Evolutionary conservation across 2,113 vertebrate species (phyloP).

Genomic region (Rhinoderma darwinii): DNA sequence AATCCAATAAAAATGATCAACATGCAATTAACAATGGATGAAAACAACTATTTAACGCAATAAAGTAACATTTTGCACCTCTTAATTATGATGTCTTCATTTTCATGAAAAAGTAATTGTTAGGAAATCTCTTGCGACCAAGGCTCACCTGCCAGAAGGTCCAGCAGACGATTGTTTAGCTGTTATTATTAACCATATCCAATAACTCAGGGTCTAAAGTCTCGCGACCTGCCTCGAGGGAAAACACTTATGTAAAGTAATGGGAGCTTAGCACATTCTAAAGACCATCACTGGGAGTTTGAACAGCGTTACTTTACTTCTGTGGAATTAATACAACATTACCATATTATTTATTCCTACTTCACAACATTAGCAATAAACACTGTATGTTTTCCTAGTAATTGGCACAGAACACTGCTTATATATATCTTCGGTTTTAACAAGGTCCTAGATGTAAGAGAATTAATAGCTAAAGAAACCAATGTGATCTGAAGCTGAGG

Average conservation of each 20-base stretch:
- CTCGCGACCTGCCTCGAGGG: background rate
- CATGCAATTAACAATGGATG: background rate
- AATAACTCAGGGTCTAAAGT: conserved; percentile 8
- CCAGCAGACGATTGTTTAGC: background rate
- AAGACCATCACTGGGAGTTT: conserved; percentile 22
- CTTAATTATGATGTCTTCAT: background rate
- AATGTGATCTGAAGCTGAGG: conserved; percentile 1
- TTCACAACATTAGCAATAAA: conserved; percentile 39
- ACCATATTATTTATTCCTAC: conserved; percentile 36
- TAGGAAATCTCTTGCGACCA: background rate
- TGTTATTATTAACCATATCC: conserved; percentile 9
- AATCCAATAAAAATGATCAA: background rate
- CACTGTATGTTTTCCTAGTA: conserved; percentile 35
- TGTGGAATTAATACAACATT: conserved; percentile 29
- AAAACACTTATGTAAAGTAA: conserved; percentile 41
- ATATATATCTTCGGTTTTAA: conserved; percentile 26
- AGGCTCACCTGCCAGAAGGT: background rate
- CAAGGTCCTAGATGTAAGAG: conserved; percentile 21
- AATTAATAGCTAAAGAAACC: conserved; percentile 30
- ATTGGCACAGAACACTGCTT: conserved; percentile 20
- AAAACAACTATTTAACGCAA: background rate
- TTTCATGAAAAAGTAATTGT: background rate
- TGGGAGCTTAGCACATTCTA: conserved; percentile 25
- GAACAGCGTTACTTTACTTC: conserved; percentile 6
- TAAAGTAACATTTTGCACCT: background rate